phyloP scores from a whole-genome alignment of 2,888 invertebrate species.

The Zygogramma bicolorata region DNA sequence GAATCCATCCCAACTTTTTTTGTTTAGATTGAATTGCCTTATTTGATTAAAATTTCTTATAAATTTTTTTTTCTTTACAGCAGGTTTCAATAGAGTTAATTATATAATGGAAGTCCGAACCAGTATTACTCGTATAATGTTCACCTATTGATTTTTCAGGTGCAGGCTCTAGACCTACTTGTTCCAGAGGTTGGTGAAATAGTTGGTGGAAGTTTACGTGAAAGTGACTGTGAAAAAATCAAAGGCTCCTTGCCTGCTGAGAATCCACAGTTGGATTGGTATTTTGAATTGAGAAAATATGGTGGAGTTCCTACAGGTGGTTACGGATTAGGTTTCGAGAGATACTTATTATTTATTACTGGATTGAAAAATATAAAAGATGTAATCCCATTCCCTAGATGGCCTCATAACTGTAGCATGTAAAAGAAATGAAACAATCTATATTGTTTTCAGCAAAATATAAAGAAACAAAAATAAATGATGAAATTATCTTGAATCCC shows the following conservation, averaged over 20 bases:
- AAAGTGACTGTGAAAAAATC: constrained; percentile 78
- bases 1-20: too few species aligned
- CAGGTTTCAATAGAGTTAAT: too few species aligned
- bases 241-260: constrained; percentile 72
- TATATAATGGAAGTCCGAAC: not conserved
- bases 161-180: constrained; percentile 88
- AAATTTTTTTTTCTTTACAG: too few species aligned
- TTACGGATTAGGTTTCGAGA: constrained; percentile 96
- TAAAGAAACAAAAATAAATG: too few species aligned
- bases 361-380: constrained; percentile 93
- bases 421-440: constrained; percentile 57
- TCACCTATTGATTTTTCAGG: constrained; percentile 66
- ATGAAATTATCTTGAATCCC: too few species aligned
- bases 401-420: constrained; percentile 88
- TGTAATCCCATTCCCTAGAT: constrained; percentile 93
- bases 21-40: too few species aligned
- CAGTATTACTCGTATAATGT: constrained; percentile 4
- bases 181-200: constrained; percentile 93
- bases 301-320: constrained; percentile 94
- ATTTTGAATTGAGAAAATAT: constrained; percentile 87
- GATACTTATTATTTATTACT: constrained; percentile 86
- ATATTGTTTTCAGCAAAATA: too few species aligned
- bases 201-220: constrained; percentile 94
- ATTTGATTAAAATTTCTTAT: too few species aligned
- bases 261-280: constrained; percentile 79